Evolutionary conservation across 2,888 invertebrate genomes (phyloP), one percentile per base, ranked within the genome.

Genomic region (Andricus quercusramuli): DNA sequence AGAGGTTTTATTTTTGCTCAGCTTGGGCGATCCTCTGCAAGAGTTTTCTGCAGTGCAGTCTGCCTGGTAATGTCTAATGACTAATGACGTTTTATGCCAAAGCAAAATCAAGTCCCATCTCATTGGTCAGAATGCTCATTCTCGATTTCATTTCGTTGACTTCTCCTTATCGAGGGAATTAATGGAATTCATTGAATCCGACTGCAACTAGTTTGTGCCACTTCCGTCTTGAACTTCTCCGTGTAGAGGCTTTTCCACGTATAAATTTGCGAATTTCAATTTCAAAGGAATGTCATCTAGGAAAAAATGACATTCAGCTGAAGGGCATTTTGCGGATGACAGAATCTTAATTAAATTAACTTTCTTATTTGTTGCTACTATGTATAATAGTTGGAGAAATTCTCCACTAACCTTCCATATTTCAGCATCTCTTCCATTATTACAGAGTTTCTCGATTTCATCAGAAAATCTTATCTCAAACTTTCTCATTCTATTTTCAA

Each of bases 121-220:
- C 11, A 11, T 70, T 70, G 25, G 47, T 70, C 70, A 68, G 44
- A 44, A 70, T 70, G 25, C 47, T 51, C 29, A 51, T 70, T 47
- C 70, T 70, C 70, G 47, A 70, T 70, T 70, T 51, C 47, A 70
- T 70, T 70, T 51, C 70, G 51, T 70, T 70, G 70, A 51, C 51
- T 51, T 70, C 47, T 70, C 70, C 70, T 70, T 70, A 70, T 78
- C 66, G 67, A 77, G 78, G 82, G 77, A 83, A 84, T 82, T 84
- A 84, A 87, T 85, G 82, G 83, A 79, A 80, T 87, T 81, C 83
- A 87, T 87, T 87, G 84, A 80, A 87, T 85, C 87, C 80, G 85
- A 86, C 84, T 87, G 78, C 85, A 87, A 87, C 86, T 85, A 87
- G 87, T 87, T 87, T 85, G 80, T 82, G 82, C 85, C 80, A 77